These are phyloP conservation scores for Pluvialis apricaria DNA, from an alignment of 2,113 vertebrate species.

Conservation along the genomic window DNA sequence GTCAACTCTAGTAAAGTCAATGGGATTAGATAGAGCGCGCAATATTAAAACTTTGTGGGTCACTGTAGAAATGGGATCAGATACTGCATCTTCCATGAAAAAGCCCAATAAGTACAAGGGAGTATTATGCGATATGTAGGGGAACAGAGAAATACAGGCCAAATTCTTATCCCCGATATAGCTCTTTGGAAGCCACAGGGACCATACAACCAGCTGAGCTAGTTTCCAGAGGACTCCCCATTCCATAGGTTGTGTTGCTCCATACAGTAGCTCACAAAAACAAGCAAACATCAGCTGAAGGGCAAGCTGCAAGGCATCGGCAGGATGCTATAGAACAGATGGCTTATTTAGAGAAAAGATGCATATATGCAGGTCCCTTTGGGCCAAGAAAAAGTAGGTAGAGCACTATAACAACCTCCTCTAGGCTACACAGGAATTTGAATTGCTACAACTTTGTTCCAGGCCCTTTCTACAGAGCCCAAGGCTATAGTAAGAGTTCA, in stretches of 20 bases:
- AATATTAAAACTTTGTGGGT: neutral
- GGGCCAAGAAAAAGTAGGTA: neutral
- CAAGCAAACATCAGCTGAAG: neutral
- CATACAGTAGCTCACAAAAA: neutral
- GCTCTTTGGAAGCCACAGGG: neutral
- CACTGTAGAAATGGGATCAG: neutral
- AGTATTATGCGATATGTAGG: neutral
- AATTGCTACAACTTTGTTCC: fast-evolving
- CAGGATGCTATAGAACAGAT: neutral
- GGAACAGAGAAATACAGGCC: neutral
- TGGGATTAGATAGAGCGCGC: neutral
- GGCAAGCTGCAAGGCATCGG: neutral
- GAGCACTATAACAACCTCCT: neutral
- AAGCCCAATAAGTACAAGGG: neutral
- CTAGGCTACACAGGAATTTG: neutral
- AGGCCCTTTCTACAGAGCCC: neutral
- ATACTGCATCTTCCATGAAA: neutral
- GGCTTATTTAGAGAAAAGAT: neutral
- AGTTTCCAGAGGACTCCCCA: neutral
- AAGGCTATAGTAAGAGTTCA: neutral
- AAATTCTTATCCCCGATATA: neutral
- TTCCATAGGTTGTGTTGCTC: neutral
- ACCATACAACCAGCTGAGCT: neutral
- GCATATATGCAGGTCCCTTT: neutral
- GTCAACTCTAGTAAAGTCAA: neutral